Conservation (phyloP, 1,140 invertebrate genomes). For the Pteromalus puparum region DNA sequence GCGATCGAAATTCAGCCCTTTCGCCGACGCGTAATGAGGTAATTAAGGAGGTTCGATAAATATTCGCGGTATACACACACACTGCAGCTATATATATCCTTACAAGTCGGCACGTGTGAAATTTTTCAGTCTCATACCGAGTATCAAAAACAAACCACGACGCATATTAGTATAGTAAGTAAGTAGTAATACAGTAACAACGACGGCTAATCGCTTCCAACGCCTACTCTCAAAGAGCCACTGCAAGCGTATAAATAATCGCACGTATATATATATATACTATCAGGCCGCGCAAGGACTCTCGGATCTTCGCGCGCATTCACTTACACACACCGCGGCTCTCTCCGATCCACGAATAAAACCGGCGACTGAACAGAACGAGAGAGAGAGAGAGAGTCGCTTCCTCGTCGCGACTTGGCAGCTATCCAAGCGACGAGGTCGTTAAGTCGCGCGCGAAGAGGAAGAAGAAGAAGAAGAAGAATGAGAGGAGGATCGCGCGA, state of each 20-base stretch:
- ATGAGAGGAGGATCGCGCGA: constrained; percentile 25
- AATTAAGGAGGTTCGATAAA: constrained; percentile 29
- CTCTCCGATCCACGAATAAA: constrained; percentile 29
- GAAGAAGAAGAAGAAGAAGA: constrained; percentile 10
- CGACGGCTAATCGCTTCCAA: background rate
- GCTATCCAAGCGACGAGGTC: constrained; percentile 37
- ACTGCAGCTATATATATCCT: background rate
- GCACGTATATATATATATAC: too few relatives aligned
- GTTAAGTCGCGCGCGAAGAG: constrained; percentile 29
- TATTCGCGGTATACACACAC: background rate
- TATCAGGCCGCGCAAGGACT: constrained; percentile 12
- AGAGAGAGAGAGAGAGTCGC: background rate
- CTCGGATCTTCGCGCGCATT: background rate
- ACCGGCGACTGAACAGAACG: background rate
- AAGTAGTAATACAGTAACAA: too few relatives aligned
- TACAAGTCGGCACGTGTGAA: background rate
- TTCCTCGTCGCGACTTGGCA: constrained; percentile 19
- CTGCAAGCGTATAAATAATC: constrained; percentile 13
- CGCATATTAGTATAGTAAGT: too few relatives aligned
- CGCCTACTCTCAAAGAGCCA: background rate
- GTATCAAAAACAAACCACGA: background rate
- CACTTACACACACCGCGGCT: background rate
- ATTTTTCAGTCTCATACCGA: too few relatives aligned
- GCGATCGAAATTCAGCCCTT: constrained; percentile 36
- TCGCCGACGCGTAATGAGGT: constrained; percentile 32